Evolutionary conservation across 2,113 vertebrate genomes (phyloP), one percentile per base, ranked within the genome.

Genomic region (Varanus komodoensis): DNA sequence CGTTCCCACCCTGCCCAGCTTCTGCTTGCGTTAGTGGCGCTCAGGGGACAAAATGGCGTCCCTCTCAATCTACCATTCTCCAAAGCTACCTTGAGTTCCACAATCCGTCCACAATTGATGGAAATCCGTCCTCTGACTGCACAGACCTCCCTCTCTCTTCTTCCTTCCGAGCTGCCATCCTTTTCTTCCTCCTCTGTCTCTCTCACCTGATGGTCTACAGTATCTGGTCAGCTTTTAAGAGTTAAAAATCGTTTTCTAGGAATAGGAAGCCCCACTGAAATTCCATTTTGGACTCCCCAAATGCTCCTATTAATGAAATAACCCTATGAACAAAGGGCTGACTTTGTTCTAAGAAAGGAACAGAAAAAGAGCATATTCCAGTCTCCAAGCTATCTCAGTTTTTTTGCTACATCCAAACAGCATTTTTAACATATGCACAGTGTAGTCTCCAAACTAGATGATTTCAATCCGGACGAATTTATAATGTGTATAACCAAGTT

Each of bases 181-280:
- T 3, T 84, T 52, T 75, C 81, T 83, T 88, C 64, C 64, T 84
- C 48, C 84, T 87, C 38, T 86, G 84, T 83, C 78, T 91, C 25
- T 88, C 57, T 84, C 82, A 71, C 67, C 67, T 80, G 81, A 79
- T 61, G 17, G 38, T 80, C 83, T 84, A 91, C 52, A 85, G 32
- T 61, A 82, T n/a, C 85, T 87, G 79, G 84, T 71, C 79, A 83
- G 75, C 74, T 71, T 73, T 84, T 57, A 89, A 44, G 64, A 50
- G 38, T 88, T 73, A 78, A 84, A 12, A 54, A 4, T 71, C 17
- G 69, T 38, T 15, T 38, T 67, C 3, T 77, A 25, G 12, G 27
- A 88, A 79, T 3, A 44, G 61, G 57, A 78, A 69, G 81, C 12
- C 38, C n/a, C 9, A 3, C 71, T 32, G 57, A 15, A 78, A 88